Base-by-base conservation (phyloP, 2,113 vertebrate genomes). In the Orientallactaga bullata region DNA sequence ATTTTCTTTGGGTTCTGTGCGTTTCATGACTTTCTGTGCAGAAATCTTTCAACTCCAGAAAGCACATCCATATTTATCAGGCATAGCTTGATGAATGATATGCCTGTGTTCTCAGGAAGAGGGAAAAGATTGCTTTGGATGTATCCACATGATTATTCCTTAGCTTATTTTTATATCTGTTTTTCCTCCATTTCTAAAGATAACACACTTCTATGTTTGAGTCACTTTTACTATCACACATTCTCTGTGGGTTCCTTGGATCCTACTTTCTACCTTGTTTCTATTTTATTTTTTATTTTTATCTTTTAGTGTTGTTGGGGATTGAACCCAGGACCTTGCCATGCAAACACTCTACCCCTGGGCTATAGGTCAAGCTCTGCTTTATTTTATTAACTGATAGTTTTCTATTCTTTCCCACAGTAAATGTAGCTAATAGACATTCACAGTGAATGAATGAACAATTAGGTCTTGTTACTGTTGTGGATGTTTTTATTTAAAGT, bases 1-100 rank as follows among this genome's bases (percentile, higher is more conserved):
- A 85, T 86, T 95, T 94, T 89, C 71, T 92, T 87, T 82, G 39
- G 66, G 82, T 60, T 83, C 88, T 51, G 37, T 24, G 47, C 83
- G 95, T 90, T 94, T 47, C 66, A 30, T n/a, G 30, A 60, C 32
- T 30, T 55, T 83, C 65, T 96, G 8, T 42, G 55, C 26, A 61
- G 85, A 95, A 63, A 88, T 55, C 47, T 83, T 93, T 92, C 61
- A 61, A 3, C 35, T 39, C 61, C 39, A 78, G 55, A 80, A 71
- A 24, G 58, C 7, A 51, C 35, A 28, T 73, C 63, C 89, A 85
- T 73, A 39, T 88, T 85, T 76, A 80, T 88, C 37, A 66, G 74
- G 37, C 80, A 72, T 35, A 60, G 23, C 30, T 76, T 89, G 77
- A 58, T 74, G 65, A 47, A 72, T 89, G 35, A 72, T 28, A 51